Base-by-base conservation (phyloP, 2,113 vertebrate genomes). In the Lycaon pictus region DNA sequence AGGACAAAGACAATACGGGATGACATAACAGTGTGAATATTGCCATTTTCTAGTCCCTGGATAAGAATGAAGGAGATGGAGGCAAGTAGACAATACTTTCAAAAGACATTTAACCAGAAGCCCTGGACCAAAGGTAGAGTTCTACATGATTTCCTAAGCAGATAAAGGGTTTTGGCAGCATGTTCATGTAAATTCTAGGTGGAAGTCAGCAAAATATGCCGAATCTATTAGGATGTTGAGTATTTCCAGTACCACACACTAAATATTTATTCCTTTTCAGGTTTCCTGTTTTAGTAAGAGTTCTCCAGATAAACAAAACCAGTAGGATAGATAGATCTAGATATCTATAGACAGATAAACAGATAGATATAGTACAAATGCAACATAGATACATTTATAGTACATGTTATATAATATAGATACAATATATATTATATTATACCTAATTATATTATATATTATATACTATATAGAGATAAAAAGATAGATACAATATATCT, bases 291-390 rank as follows among this genome's bases (percentile, higher is more conserved):
- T 97, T 71, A 19, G 12, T 48, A 32, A 89, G 79, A 5, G 5
- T 87, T 83, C 56, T 95, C 80, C 56, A 93, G 67, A 76, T 63
- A 97, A 97, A 85, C 11, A 65, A 60, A 82, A 82, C 35, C 77
- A 76, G 90, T 15, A 60, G 19, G 27, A 80, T 29, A 85, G 27
- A 58, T 86, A 48, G 55, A 81, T 35, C 17, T n/a, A 56, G 51
- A 7, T 80, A n/a, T 55, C 77, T 2, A 82, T 15, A 56, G 11
- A 35, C 7, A 72, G 29, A 84, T 5, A 90, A 53, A 84, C 3
- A 76, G 8, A 51, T 6, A 79, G 25, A 81, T 55, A 88, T 7
- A 88, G 55, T 22, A 53, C 1, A 87, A 60, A 23, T 56, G 22
- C 4, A 19, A 72, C 43, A 91, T 37, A 43, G 35, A 89, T 67